A percentile compares a stretch with the other conserved stretches of the same genome.
These are phyloP conservation scores for Drosophila carrolli DNA, from an alignment of 1,140 invertebrate species.

Conservation along the genomic window DNA sequence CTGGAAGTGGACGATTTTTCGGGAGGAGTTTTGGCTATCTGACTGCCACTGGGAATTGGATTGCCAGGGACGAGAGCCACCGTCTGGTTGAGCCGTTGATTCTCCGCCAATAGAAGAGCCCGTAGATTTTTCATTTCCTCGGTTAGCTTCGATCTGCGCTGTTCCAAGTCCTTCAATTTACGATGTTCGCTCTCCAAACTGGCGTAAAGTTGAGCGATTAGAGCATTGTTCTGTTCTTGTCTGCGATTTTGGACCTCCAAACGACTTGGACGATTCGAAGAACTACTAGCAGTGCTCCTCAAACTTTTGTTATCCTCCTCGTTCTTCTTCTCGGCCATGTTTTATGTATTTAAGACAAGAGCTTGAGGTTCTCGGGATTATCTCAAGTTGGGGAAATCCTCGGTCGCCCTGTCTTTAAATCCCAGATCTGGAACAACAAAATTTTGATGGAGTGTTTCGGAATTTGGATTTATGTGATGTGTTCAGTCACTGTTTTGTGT, in stretches of 20 bases:
- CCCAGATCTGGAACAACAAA: background rate
- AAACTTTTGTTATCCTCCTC: background rate
- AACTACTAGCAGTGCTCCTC: background rate
- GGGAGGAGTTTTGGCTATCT: background rate
- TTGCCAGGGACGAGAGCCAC: background rate
- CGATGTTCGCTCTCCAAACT: conserved; percentile 42
- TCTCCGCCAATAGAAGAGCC: conserved; percentile 26
- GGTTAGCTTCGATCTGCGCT: conserved; percentile 15
- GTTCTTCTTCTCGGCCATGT: background rate
- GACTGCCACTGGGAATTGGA: background rate
- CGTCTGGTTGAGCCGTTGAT: conserved; percentile 3
- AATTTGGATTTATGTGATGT: background rate
- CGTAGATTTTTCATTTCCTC: conserved; percentile 39
- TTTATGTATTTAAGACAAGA: background rate
- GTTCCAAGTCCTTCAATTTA: conserved; percentile 41
- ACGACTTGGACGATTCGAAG: background rate
- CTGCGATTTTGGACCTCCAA: background rate
- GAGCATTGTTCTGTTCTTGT: background rate
- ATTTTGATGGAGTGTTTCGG: background rate
- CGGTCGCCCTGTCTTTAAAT: background rate
- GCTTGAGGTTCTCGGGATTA: background rate
- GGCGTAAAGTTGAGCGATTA: conserved; percentile 25
- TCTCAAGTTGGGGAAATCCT: background rate
- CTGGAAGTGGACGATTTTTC: background rate
- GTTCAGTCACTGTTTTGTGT: background rate